phyloP scores from a whole-genome alignment of 2,888 invertebrate genomes.

The Anthoptus insignis region DNA sequence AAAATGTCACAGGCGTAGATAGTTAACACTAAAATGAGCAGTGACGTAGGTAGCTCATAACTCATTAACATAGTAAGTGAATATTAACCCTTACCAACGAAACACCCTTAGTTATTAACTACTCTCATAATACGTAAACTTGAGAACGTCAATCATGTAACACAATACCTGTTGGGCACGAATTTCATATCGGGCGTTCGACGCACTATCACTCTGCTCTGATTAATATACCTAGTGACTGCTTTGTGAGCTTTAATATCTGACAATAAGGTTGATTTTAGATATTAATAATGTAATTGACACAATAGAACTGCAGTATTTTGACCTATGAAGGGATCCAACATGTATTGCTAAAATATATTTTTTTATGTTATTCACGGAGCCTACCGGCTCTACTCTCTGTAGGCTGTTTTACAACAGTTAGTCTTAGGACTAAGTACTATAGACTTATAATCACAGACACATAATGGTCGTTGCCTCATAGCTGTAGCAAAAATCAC shows the following conservation, averaged over 20 bases:
- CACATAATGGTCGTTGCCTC: too few relatives aligned
- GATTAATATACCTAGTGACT: constrained; percentile 35
- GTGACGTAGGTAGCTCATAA: not conserved
- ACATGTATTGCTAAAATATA: too few relatives aligned
- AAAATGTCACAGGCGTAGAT: too few relatives aligned
- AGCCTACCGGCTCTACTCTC: too few relatives aligned
- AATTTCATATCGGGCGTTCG: constrained; percentile 59
- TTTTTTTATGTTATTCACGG: too few relatives aligned
- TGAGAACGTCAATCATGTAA: constrained; percentile 17
- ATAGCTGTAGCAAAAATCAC: too few relatives aligned
- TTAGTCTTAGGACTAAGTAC: too few relatives aligned
- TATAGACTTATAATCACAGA: too few relatives aligned
- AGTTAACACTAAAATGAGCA: not conserved
- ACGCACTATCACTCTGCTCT: constrained; percentile 70
- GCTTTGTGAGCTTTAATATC: not conserved
- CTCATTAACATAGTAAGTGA: not conserved
- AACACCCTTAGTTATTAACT: constrained; percentile 15
- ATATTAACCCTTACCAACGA: not conserved
- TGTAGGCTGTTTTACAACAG: too few relatives aligned
- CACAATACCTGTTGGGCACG: constrained; percentile 25
- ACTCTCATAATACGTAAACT: constrained; percentile 20
- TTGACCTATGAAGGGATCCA: too few relatives aligned
- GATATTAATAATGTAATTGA: too few relatives aligned
- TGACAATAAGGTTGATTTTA: not conserved
- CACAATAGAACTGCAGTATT: too few relatives aligned